Conservation (phyloP, 2,888 invertebrate genomes). For the Branchellion lobata region DNA sequence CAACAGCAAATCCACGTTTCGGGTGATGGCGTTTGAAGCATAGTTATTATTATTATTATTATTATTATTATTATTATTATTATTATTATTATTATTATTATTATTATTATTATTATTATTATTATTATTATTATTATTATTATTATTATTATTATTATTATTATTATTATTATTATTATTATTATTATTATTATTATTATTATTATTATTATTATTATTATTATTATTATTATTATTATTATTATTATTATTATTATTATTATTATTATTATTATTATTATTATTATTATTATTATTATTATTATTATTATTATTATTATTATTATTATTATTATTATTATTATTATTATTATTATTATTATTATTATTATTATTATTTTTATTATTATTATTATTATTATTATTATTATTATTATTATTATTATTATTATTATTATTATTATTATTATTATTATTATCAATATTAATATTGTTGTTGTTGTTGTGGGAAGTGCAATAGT, state of each 20-base stretch:
- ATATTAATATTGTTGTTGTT: constrained; percentile 2
- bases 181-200: not conserved
- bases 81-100: constrained; percentile 8
- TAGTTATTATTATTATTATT: not conserved
- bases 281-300: constrained; percentile 26
- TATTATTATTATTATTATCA: not conserved
- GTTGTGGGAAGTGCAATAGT: not conserved
- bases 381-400: constrained; percentile 22
- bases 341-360: constrained; percentile 1
- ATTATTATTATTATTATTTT: constrained; percentile 1
- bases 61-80: not conserved
- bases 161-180: not conserved
- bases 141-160: not conserved
- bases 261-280: constrained; percentile 2
- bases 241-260: not conserved
- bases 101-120: not conserved
- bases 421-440: constrained; percentile 16
- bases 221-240: constrained; percentile 18
- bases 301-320: constrained; percentile 18
- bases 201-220: constrained; percentile 18
- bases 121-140: not conserved
- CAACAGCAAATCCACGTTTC: not conserved
- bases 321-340: constrained; percentile 13
- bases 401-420: constrained; percentile 20
- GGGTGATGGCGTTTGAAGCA: not conserved